A percentile compares a stretch with the other conserved stretches of the same genome.
Evolutionary conservation across 2,113 vertebrate species (phyloP).

Genomic region (Ophiodon elongatus): DNA sequence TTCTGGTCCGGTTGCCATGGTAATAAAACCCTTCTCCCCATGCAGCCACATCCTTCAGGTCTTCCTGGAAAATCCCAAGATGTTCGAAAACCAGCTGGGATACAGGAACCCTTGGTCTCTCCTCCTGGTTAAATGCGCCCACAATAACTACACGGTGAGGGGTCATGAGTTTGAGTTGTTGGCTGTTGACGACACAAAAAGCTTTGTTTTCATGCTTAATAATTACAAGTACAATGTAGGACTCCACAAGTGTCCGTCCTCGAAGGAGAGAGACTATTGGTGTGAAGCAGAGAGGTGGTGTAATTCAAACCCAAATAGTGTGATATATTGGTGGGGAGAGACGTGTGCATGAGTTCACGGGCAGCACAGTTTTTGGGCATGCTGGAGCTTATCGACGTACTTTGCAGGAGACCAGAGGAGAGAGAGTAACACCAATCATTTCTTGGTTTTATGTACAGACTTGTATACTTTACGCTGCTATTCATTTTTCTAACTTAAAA

Average conservation of each 20-base stretch:
- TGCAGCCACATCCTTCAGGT: not conserved
- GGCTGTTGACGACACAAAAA: not conserved
- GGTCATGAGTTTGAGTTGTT: not conserved
- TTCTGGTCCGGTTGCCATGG: not conserved
- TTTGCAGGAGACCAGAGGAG: not conserved
- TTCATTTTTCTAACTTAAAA: not conserved
- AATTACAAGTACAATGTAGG: not conserved
- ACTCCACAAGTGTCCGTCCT: not conserved
- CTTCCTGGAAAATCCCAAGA: not conserved
- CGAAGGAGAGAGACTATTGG: not conserved
- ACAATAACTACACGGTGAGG: not conserved
- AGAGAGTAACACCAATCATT: slow-evolving; percentile 4
- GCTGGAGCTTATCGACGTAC: slow-evolving; percentile 2
- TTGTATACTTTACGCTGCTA: too few relatives aligned
- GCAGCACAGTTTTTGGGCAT: slow-evolving; percentile 17
- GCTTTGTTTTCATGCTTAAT: not conserved
- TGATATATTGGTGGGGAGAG: slow-evolving; percentile 22
- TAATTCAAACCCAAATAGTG: not conserved
- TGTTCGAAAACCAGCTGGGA: not conserved
- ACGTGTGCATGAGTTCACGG: slow-evolving; percentile 3
- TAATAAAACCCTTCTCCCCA: not conserved
- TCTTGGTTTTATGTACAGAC: not conserved
- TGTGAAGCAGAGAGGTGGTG: not conserved
- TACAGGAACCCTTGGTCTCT: not conserved
- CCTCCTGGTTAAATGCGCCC: not conserved